Evolutionary conservation across 2,113 vertebrate genomes (phyloP).

Genomic region (Catagonus wagneri): DNA sequence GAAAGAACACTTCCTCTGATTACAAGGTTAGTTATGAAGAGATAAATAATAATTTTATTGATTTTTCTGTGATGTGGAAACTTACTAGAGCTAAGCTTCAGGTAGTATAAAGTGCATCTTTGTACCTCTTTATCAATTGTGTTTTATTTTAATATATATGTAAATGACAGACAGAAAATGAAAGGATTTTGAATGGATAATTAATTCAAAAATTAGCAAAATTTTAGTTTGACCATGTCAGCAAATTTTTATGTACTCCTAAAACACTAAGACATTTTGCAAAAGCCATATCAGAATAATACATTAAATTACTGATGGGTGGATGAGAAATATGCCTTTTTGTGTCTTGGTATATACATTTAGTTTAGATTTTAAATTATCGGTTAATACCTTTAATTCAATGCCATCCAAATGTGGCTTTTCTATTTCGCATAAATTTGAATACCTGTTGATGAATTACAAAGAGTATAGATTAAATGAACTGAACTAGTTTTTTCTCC

Average conservation of each 20-base stretch:
- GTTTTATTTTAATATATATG: not conserved
- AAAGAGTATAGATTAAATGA: constrained; percentile 44
- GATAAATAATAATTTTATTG: constrained; percentile 15
- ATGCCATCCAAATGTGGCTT: not conserved
- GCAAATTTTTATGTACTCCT: constrained; percentile 15
- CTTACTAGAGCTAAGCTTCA: not conserved
- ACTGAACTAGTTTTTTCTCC: not conserved
- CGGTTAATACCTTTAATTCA: constrained; percentile 38
- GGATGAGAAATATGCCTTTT: not conserved
- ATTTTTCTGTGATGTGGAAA: not conserved
- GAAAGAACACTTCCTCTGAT: constrained; percentile 21
- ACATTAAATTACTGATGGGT: constrained; percentile 54
- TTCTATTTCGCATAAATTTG: constrained; percentile 46
- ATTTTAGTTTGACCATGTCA: constrained; percentile 65
- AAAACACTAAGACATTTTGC: constrained; percentile 67
- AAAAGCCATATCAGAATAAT: constrained; percentile 49
- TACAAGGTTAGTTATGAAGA: not conserved
- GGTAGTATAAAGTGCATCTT: not conserved
- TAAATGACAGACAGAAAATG: not conserved
- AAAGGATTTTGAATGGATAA: constrained; percentile 33
- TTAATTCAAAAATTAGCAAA: constrained; percentile 51
- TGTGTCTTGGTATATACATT: constrained; percentile 37
- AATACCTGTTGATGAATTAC: constrained; percentile 67
- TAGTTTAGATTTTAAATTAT: constrained; percentile 60
- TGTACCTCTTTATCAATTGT: not conserved